These are phyloP conservation scores for Oryzaephilus surinamensis DNA, from an alignment of 1,140 invertebrate species.

Conservation along the genomic window DNA sequence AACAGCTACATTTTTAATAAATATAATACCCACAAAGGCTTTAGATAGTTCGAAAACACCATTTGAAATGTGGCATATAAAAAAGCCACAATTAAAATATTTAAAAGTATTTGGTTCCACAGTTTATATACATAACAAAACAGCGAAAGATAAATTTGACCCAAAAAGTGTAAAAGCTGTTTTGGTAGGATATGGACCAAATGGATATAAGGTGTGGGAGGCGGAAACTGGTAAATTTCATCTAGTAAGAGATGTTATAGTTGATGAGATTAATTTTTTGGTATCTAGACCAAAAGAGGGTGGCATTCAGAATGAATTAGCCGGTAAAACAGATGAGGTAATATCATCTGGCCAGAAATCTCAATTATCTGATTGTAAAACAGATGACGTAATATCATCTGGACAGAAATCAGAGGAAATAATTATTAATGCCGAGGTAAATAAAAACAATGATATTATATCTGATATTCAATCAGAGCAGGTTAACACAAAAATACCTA, in stretches of 20 bases:
- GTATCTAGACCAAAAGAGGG: conserved; percentile 22
- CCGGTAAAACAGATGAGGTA: no score
- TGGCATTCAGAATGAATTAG: no score
- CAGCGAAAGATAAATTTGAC: conserved; percentile 34
- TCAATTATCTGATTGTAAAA: no score
- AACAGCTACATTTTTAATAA: conserved; percentile 37
- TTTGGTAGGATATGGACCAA: conserved; percentile 36
- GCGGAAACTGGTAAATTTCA: conserved; percentile 28
- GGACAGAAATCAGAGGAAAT: no score
- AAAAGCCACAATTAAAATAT: conserved; percentile 37
- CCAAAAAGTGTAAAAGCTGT: conserved; percentile 34
- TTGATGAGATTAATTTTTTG: conserved; percentile 34
- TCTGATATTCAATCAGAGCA: background rate
- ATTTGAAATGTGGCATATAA: conserved; percentile 39
- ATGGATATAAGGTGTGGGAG: conserved; percentile 37
- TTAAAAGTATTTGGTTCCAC: conserved; percentile 40
- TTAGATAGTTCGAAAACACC: conserved; percentile 33
- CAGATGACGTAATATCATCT: no score
- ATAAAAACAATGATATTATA: no score
- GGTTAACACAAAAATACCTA: no score
- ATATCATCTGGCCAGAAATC: no score
- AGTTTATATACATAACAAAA: conserved; percentile 37
- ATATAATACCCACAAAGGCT: conserved; percentile 35
- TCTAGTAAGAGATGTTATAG: conserved; percentile 34
- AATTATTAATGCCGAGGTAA: no score